These are phyloP conservation scores for Anolis sagrei DNA, from an alignment of 2,113 vertebrate species.

Conservation along the genomic window DNA sequence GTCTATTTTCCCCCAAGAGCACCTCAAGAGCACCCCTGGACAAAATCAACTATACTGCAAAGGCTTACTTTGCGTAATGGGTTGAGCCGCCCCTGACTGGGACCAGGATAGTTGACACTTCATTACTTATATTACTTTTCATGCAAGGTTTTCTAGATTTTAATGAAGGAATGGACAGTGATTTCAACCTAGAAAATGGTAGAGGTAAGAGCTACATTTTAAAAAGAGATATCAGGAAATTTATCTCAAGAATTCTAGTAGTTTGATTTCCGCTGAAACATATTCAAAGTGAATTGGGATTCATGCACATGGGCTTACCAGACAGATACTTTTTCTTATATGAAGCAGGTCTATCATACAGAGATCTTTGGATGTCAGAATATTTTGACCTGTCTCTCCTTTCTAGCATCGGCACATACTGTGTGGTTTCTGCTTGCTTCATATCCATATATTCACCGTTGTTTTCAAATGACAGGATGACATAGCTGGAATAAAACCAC, in stretches of 20 bases:
- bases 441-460: conserved; percentile 99
- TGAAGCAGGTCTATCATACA: conserved; percentile 93
- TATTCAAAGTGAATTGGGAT: neutral
- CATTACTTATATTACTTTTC: neutral
- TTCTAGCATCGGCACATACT: conserved; percentile 98
- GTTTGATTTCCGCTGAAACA: neutral
- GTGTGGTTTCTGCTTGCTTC: conserved; percentile 94
- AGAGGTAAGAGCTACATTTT: neutral
- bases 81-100: no score
- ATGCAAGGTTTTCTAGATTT: neutral
- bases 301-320: conserved; percentile 72
- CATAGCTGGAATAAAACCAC: conserved; percentile 83
- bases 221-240: neutral
- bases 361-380: conserved; percentile 87
- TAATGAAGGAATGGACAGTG: neutral
- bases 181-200: neutral
- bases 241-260: neutral
- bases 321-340: conserved; percentile 86
- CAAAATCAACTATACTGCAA: no score
- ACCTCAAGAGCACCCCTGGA: no score
- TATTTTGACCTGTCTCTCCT: conserved; percentile 91
- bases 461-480: conserved; percentile 97
- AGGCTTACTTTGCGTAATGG: no score
- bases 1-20: no score
- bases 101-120: no score